A percentile compares a stretch with the other conserved stretches of the same genome.
Evolutionary conservation across 30 jellyfish, hydroid and myxozoan genomes (phyloP).

Genomic region (Catostylus mosaicus): DNA sequence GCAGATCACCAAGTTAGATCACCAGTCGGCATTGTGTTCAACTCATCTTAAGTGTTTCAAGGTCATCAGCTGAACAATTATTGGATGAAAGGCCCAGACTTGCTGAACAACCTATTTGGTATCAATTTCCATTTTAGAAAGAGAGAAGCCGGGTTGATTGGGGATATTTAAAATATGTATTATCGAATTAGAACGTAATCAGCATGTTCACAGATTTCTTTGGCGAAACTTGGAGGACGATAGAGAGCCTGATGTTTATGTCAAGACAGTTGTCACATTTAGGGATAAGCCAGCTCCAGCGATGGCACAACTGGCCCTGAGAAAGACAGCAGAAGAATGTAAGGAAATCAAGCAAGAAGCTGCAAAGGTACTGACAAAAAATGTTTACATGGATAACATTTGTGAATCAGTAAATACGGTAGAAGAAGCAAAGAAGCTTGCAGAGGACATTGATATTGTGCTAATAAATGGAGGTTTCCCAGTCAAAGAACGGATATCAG

Average conservation of each 20-base stretch:
- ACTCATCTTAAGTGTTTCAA: constrained; percentile 47
- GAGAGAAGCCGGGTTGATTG: constrained; percentile 46
- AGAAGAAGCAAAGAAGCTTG: constrained; percentile 48
- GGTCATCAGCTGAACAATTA: constrained; percentile 67
- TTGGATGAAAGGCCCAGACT: constrained; percentile 80
- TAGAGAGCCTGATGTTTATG: constrained; percentile 56
- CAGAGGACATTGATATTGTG: constrained; percentile 44
- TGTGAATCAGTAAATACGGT: constrained; percentile 52
- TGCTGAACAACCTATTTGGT: constrained; percentile 63
- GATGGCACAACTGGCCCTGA: constrained; percentile 60
- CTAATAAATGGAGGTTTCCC: constrained; percentile 48
- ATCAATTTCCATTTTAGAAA: constrained; percentile 64
- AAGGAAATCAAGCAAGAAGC: constrained; percentile 47
- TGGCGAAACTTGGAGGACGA: constrained; percentile 59
- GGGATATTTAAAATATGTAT: constrained; percentile 65
- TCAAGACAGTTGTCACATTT: constrained; percentile 57
- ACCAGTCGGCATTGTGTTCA: constrained; percentile 69
- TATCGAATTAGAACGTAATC: constrained; percentile 56
- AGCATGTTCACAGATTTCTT: constrained; percentile 62
- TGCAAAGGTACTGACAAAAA: constrained; percentile 19
- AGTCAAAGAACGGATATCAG: constrained; percentile 50
- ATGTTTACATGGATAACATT: constrained; percentile 65
- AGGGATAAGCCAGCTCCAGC: constrained; percentile 73
- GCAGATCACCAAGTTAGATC: constrained; percentile 52
- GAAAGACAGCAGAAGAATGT: constrained; percentile 45